Evolutionary conservation across 64 coral and sea anemone species (phyloP).

Genomic region (Hydrozoanthus tunicans): DNA sequence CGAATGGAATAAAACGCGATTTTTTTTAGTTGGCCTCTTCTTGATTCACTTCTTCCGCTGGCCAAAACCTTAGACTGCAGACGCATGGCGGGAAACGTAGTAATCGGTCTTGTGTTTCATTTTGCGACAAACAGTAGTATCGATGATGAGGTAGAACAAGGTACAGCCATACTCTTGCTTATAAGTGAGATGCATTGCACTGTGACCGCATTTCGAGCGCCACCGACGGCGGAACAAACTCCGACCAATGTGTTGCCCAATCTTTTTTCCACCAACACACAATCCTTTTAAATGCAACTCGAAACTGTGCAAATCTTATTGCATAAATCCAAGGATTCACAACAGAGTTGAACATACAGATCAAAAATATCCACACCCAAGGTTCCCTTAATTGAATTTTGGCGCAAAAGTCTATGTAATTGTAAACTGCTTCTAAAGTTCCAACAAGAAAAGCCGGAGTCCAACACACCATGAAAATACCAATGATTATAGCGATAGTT

Average conservation of each 20-base stretch:
- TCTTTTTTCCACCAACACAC: conserved; percentile 48
- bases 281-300: conserved; percentile 40
- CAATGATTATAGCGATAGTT: conserved; percentile 38
- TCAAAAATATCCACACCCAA: conserved; percentile 50
- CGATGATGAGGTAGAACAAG: too few relatives aligned
- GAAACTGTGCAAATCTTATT: conserved; percentile 32
- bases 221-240: background rate
- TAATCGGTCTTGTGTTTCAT: too few relatives aligned
- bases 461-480: conserved; percentile 24
- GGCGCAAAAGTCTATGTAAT: conserved; percentile 34
- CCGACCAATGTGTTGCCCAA: background rate
- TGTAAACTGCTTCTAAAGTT: conserved; percentile 27
- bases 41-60: too few relatives aligned
- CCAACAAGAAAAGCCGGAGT: conserved; percentile 18
- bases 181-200: background rate
- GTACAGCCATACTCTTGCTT: too few relatives aligned
- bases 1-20: too few relatives aligned
- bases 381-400: conserved; percentile 49
- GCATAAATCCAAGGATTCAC: conserved; percentile 54
- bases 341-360: conserved; percentile 30
- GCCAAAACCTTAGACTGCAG: too few relatives aligned
- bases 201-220: background rate
- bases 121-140: too few relatives aligned
- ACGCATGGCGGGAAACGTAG: too few relatives aligned
- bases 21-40: too few relatives aligned